Evolutionary conservation across 2,797 vertebrate genomes (phyloP).

Genomic region (Jordanella pulchra): DNA sequence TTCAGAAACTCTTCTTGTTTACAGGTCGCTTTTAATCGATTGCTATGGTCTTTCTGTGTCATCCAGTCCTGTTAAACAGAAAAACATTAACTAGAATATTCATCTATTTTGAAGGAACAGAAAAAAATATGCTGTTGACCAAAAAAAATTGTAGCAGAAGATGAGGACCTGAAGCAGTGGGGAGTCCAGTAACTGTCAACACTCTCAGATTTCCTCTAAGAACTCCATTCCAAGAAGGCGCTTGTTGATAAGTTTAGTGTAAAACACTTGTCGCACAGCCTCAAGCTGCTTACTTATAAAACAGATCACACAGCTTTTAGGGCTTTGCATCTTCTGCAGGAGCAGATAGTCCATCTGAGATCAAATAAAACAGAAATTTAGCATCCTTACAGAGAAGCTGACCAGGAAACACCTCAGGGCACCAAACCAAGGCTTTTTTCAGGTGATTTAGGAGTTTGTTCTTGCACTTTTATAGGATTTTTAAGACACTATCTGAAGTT

Average conservation of each 20-base stretch:
- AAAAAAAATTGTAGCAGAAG: constrained; percentile 16
- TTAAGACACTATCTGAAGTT: background rate
- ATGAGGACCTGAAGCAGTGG: constrained; percentile 17
- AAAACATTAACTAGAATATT: background rate
- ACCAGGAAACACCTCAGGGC: background rate
- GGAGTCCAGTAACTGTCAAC: constrained; percentile 12
- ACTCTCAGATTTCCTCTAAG: constrained; percentile 72
- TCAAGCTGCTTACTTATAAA: constrained; percentile 11
- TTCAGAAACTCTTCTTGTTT: background rate
- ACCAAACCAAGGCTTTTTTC: background rate
- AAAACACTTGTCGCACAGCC: constrained; percentile 29
- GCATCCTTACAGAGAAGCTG: background rate
- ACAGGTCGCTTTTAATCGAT: background rate
- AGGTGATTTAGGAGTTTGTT: background rate
- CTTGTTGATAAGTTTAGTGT: constrained; percentile 65
- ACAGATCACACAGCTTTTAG: constrained; percentile 19
- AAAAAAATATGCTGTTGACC: background rate
- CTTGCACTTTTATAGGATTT: background rate
- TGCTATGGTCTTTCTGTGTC: background rate
- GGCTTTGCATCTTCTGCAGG: constrained; percentile 6
- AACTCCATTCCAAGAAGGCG: constrained; percentile 62
- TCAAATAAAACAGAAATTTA: background rate
- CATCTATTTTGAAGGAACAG: background rate
- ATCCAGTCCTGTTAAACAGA: background rate
- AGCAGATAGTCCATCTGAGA: constrained; percentile 10